Percentiles rank a stretch among this genome's conserved stretches.
Evolutionary conservation across 2,113 vertebrate genomes (phyloP).

Genomic region (Dasypus novemcinctus): DNA sequence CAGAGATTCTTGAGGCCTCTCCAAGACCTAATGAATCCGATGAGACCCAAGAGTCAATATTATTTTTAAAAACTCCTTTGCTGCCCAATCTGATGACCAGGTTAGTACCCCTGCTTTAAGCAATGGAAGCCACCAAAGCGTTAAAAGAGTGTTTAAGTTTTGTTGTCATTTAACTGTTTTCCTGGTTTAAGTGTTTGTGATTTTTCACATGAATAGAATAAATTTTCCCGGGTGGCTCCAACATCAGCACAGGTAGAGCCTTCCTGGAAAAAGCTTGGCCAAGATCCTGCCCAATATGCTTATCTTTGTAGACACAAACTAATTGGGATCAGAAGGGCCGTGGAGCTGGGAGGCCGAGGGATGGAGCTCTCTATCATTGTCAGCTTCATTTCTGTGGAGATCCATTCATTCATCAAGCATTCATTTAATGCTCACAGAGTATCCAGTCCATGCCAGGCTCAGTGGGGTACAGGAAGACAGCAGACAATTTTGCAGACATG

Average conservation of each 20-base stretch:
- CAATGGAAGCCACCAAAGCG: background rate
- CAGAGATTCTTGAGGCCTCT: background rate
- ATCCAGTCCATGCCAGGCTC: background rate
- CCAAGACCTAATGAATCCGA: background rate
- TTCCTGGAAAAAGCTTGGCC: constrained; percentile 32
- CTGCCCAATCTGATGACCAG: background rate
- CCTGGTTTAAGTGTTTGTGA: constrained; percentile 17
- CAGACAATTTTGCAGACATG: constrained; percentile 8
- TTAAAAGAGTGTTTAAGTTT: constrained; percentile 32
- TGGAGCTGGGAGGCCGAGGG: constrained; percentile 29
- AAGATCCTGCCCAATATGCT: background rate
- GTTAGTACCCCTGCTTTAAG: background rate
- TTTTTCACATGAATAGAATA: constrained; percentile 47
- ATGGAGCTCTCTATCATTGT: constrained; percentile 54
- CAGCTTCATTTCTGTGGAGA: constrained; percentile 57
- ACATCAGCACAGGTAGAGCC: background rate
- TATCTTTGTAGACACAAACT: constrained; percentile 64
- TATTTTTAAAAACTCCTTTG: background rate
- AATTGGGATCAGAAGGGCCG: constrained; percentile 58
- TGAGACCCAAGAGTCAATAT: background rate
- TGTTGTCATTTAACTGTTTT: background rate
- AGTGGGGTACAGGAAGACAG: background rate
- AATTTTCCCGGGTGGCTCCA: constrained; percentile 26
- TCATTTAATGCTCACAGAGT: constrained; percentile 33
- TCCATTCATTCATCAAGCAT: constrained; percentile 52